Base-by-base conservation (phyloP, 1,140 invertebrate genomes). In the Drosophila elegans region DNA sequence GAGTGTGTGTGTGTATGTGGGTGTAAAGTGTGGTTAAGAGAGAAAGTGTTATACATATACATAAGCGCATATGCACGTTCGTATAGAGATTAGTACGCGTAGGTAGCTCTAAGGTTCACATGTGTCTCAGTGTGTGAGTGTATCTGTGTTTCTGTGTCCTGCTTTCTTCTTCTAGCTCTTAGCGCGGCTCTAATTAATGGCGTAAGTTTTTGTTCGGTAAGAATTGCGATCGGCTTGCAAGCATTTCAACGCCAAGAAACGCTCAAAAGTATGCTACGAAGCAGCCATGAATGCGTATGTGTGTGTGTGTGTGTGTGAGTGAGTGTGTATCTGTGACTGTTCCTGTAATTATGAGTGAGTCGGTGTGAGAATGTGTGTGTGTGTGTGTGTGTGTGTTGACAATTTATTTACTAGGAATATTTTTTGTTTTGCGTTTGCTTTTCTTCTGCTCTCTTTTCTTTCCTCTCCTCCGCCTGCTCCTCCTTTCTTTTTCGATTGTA, bases 61-160 rank as follows among this genome's bases (percentile, higher is more conserved):
- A 39, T 60, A 61, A 62, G 41, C 60, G 62, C 68, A 74, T 78
- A 68, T 76, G 55, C 82, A 68, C 63, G 51, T 62, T 55, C 57
- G 67, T 83, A 73, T 89, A 89, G 57, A 77, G 76, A 89, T 88
- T 83, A 89, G 84, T 88, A 88, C 83, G 84, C 83, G 83, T 86
- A 86, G 83, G 83, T 86, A 86, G 83, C 83, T 86, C 83, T 83
- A 83, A 80, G 82, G 80, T 86, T 86, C 83, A 77, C 80, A 76
- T 21, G 21, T 63, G 68, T 77, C 39, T 77, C 29, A 42, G 52
- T 63, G 11, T 41, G 27, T 21, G 73, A 68, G 7, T 61, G 55
- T 75, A 48, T 56, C 12, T 67, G 56, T 57, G 21, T 39, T 63
- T 11, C 4, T 49, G n/a, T 13, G 4, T 38, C 36, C 32, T n/a